Percentiles rank a stretch among this genome's conserved stretches.
Evolutionary conservation across 2,888 invertebrate genomes (phyloP).

Genomic region (Chymomyza amoena): DNA sequence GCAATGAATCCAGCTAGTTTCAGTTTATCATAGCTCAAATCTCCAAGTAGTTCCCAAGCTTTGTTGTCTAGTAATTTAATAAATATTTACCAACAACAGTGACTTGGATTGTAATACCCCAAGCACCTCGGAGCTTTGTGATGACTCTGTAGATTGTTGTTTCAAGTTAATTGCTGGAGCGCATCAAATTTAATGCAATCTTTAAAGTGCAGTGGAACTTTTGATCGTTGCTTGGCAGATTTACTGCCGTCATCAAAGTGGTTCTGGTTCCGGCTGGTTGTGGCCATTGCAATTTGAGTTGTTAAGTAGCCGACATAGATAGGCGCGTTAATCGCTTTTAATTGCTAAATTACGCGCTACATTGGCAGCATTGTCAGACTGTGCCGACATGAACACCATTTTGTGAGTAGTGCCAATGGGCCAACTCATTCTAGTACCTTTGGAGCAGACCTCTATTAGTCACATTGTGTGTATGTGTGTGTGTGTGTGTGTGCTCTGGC

Average conservation of each 20-base stretch:
- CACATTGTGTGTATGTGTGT: neutral
- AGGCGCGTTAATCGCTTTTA: constrained; percentile 67
- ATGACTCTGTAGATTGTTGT: no score
- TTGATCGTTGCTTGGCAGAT: constrained; percentile 13
- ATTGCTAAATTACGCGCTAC: constrained; percentile 71
- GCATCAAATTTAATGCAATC: constrained; percentile 53
- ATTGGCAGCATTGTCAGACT: constrained; percentile 39
- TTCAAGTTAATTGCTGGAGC: no score
- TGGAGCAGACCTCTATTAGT: constrained; percentile 17
- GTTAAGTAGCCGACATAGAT: constrained; percentile 54
- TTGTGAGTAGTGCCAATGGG: neutral
- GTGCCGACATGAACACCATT: neutral
- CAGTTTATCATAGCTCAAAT: no score
- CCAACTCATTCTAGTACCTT: neutral
- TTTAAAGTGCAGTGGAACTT: constrained; percentile 14
- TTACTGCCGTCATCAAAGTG: constrained; percentile 12
- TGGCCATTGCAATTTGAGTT: constrained; percentile 32
- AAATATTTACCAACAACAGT: no score
- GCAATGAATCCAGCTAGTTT: no score
- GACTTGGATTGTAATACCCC: no score
- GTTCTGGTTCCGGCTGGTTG: neutral
- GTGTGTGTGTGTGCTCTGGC: neutral
- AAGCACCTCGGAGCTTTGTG: no score
- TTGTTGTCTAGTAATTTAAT: no score
- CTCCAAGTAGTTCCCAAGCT: no score